Conservation (phyloP, 2,113 vertebrate genomes). For the Hippocampus zosterae region DNA sequence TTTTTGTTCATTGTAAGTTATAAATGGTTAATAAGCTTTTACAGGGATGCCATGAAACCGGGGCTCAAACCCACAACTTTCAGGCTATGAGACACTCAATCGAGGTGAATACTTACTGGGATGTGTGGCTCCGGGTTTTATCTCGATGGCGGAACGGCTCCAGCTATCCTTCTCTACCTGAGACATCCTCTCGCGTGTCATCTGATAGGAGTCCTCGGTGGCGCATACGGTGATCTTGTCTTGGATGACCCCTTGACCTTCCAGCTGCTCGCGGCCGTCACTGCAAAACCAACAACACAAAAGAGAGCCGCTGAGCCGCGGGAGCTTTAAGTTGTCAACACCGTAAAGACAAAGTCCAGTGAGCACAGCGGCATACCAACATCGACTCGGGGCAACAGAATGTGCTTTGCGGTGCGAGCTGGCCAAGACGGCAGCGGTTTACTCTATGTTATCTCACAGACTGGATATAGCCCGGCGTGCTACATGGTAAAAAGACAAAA, state of each 20-base stretch:
- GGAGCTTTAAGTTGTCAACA: conserved; percentile 16
- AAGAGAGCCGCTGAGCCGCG: not conserved
- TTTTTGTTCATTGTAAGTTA: no score
- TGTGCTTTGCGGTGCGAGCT: conserved; percentile 36
- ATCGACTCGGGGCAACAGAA: not conserved
- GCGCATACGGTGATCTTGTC: conserved; percentile 84
- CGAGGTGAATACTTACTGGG: conserved; percentile 54
- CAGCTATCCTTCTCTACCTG: conserved; percentile 76
- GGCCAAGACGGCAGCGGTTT: conserved; percentile 39
- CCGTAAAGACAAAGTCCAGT: conserved; percentile 8
- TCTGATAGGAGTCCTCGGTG: conserved; percentile 76
- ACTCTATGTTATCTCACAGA: conserved; percentile 49
- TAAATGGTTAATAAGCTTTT: no score
- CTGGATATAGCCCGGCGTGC: conserved; percentile 14
- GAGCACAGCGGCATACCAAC: conserved; percentile 23
- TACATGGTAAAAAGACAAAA: conserved; percentile 24
- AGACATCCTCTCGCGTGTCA: conserved; percentile 70
- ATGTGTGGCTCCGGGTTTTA: conserved; percentile 65
- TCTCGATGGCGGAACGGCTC: conserved; percentile 72
- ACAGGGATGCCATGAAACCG: no score
- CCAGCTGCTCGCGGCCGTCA: conserved; percentile 68
- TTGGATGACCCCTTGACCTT: conserved; percentile 79
- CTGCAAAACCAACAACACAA: conserved; percentile 35
- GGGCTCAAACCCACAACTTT: not conserved
- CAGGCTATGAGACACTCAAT: not conserved